phyloP scores from a whole-genome alignment of 2,113 vertebrate genomes.

The Aplodontia rufa region DNA sequence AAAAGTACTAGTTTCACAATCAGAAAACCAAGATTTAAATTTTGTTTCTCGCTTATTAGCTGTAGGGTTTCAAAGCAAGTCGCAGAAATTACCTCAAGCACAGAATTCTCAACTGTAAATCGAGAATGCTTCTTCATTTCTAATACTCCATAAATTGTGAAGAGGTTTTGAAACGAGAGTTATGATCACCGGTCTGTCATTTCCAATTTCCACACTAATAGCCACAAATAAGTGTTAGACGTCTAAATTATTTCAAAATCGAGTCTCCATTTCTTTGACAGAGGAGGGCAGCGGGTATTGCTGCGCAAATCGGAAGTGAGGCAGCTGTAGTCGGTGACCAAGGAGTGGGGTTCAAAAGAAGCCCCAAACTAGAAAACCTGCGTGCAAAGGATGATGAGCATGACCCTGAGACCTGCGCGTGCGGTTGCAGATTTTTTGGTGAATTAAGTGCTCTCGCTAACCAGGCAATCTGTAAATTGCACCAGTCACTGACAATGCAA shows the following conservation, averaged over 20 bases:
- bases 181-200: neutral
- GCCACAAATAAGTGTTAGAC: neutral
- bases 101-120: slow-evolving; percentile 5
- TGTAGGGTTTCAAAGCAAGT: neutral
- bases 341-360: neutral
- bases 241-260: neutral
- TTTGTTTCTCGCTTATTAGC: neutral
- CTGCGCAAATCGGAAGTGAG: neutral
- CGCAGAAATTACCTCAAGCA: neutral
- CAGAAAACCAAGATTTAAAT: neutral
- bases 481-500: neutral
- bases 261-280: neutral
- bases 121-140: neutral
- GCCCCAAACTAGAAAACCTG: neutral
- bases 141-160: neutral
- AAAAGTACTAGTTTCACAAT: neutral
- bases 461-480: neutral
- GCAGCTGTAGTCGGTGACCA: neutral
- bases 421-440: neutral
- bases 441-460: neutral
- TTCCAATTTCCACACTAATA: neutral
- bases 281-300: neutral
- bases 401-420: neutral
- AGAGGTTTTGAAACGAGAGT: neutral
- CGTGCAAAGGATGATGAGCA: neutral